A percentile compares a stretch with the other conserved stretches of the same genome.
Evolutionary conservation across 1,140 invertebrate genomes (phyloP).

Genomic region (Semibalanus balanoides): DNA sequence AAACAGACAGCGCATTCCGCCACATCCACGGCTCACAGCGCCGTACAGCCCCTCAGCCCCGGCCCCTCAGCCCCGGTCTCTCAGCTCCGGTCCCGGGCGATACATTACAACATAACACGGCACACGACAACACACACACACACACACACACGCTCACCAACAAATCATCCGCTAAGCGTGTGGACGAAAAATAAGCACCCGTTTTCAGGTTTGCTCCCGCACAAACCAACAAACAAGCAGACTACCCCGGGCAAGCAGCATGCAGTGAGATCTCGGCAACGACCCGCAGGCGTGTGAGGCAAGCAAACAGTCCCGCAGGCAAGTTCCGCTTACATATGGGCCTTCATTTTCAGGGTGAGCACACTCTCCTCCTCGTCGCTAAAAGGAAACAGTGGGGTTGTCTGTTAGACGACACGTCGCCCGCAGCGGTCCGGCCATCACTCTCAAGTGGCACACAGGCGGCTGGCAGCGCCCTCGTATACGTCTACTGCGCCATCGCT

Average conservation of each 20-base stretch:
- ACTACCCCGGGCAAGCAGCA: background rate
- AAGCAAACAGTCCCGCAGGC: background rate
- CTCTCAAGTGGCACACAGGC: background rate
- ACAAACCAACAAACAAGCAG: too few relatives aligned
- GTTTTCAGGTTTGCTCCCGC: too few relatives aligned
- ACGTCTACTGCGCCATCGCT: background rate
- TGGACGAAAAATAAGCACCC: too few relatives aligned
- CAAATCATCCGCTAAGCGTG: too few relatives aligned
- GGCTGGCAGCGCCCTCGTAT: background rate
- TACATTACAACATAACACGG: too few relatives aligned
- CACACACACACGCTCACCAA: too few relatives aligned
- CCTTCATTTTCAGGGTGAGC: slow-evolving; percentile 50
- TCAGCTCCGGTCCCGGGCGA: too few relatives aligned
- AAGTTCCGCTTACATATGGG: slow-evolving; percentile 44
- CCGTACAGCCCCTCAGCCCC: too few relatives aligned
- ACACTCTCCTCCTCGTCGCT: slow-evolving; percentile 53
- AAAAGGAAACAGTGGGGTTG: slow-evolving; percentile 24
- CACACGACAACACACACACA: too few relatives aligned
- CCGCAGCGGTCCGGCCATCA: background rate
- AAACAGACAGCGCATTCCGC: background rate
- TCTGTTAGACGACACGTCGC: background rate
- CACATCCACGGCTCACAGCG: too few relatives aligned
- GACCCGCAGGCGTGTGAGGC: background rate
- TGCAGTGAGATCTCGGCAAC: background rate
- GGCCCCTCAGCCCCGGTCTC: too few relatives aligned